A percentile compares a stretch with the other conserved stretches of the same genome.
These are phyloP conservation scores for Chromis chromis DNA, from an alignment of 2,797 vertebrate genomes.

Conservation along the genomic window DNA sequence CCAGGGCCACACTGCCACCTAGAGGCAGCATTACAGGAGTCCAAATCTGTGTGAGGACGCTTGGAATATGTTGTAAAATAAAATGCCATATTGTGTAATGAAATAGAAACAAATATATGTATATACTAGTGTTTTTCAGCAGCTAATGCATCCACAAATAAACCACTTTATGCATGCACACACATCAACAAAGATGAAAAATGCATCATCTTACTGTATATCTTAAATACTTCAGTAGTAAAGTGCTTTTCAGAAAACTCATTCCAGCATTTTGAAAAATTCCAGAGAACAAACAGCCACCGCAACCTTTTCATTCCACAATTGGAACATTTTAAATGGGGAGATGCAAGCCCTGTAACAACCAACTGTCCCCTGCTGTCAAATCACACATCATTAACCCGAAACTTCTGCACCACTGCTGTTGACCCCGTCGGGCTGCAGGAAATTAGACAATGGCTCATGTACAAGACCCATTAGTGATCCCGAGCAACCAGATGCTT, in stretches of 20 bases:
- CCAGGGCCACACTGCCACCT: constrained; percentile 67
- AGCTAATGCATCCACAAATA: neutral
- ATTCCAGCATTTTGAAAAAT: neutral
- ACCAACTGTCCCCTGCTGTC: constrained; percentile 50
- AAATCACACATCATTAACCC: constrained; percentile 61
- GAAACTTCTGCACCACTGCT: constrained; percentile 42
- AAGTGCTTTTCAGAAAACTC: neutral
- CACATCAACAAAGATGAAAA: neutral
- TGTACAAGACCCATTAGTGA: constrained; percentile 12
- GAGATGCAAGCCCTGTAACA: constrained; percentile 12
- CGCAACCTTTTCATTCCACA: constrained; percentile 9
- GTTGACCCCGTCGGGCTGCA: constrained; percentile 42
- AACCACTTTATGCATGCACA: neutral
- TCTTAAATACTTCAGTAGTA: neutral
- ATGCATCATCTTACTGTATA: neutral
- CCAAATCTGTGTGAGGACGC: neutral
- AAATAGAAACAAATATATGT: neutral
- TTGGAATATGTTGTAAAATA: neutral
- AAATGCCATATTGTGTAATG: constrained; percentile 8
- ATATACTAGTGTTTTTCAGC: neutral
- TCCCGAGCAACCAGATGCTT: constrained; percentile 37
- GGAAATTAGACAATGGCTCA: constrained; percentile 40
- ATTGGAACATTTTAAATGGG: constrained; percentile 26
- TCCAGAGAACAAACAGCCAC: neutral
- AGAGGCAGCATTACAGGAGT: constrained; percentile 45